A percentile compares a stretch with the other conserved stretches of the same genome.
phyloP scores from a whole-genome alignment of 2,797 vertebrate species.

The Pseudochromis fuscus region DNA sequence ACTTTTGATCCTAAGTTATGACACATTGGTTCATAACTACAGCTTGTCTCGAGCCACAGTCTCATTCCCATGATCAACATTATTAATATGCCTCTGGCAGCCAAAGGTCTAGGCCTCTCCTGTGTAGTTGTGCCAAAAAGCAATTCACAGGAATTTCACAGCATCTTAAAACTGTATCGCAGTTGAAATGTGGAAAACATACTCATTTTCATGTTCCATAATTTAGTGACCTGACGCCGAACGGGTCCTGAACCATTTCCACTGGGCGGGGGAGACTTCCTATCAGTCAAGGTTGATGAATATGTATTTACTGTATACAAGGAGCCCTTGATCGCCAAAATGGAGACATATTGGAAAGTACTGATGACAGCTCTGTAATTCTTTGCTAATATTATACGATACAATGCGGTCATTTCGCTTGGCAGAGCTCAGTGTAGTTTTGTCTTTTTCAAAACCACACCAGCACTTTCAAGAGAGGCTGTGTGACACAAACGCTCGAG shows the following conservation, averaged over 20 bases:
- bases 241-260: constrained; percentile 56
- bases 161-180: constrained; percentile 79
- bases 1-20: constrained; percentile 83
- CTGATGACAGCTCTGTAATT: constrained; percentile 68
- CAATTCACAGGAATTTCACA: constrained; percentile 80
- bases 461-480: constrained; percentile 23
- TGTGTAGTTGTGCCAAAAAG: constrained; percentile 80
- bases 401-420: constrained; percentile 54
- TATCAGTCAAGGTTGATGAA: constrained; percentile 65
- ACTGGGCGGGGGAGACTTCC: constrained; percentile 40
- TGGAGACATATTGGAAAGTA: constrained; percentile 55
- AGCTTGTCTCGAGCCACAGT: constrained; percentile 71
- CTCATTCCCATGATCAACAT: constrained; percentile 82
- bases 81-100: constrained; percentile 80
- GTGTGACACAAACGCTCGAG: constrained; percentile 50
- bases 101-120: constrained; percentile 73
- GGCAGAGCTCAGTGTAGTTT: constrained; percentile 33
- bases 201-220: constrained; percentile 72
- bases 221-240: constrained; percentile 69
- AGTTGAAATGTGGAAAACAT: constrained; percentile 76
- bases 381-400: constrained; percentile 58
- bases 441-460: constrained; percentile 17
- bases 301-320: constrained; percentile 68
- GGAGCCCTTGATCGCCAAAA: constrained; percentile 52
- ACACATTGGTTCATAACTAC: constrained; percentile 81